Conservation (phyloP, 2,888 invertebrate genomes). For the Hipparchia sbordonii region DNA sequence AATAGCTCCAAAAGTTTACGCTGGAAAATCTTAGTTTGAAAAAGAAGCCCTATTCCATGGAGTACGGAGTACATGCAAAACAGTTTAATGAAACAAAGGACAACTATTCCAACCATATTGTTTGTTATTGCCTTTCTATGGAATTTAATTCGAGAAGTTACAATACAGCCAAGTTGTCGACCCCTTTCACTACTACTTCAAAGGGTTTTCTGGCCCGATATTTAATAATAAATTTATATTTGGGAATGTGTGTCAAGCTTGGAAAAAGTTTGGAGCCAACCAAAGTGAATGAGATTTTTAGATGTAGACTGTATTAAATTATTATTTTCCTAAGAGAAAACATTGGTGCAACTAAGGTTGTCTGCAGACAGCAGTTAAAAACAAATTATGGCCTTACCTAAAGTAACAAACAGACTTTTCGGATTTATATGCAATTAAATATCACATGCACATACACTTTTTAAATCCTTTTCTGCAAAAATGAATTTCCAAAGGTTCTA, state of each 20-base stretch:
- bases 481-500: too few species aligned
- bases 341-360: too few species aligned
- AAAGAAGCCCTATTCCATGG: neutral
- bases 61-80: slow-evolving; percentile 1
- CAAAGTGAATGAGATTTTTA: neutral
- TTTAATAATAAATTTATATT: slow-evolving; percentile 61
- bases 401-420: too few species aligned
- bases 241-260: slow-evolving; percentile 33
- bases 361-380: too few species aligned
- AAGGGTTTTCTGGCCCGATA: slow-evolving; percentile 58
- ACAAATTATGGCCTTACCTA: too few species aligned
- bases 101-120: slow-evolving; percentile 42
- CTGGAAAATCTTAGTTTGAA: neutral
- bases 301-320: neutral
- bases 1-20: neutral
- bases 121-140: slow-evolving; percentile 49
- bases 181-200: slow-evolving; percentile 66
- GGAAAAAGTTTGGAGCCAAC: slow-evolving; percentile 25
- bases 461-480: too few species aligned
- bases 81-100: slow-evolving; percentile 35
- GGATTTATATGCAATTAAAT: too few species aligned
- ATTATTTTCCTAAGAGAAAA: neutral
- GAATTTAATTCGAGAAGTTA: slow-evolving; percentile 70
- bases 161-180: slow-evolving; percentile 60
- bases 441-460: too few species aligned